A percentile compares a stretch with the other conserved stretches of the same genome.
phyloP scores from a whole-genome alignment of 1,140 invertebrate species.

The Himalopsyche phryganea region DNA sequence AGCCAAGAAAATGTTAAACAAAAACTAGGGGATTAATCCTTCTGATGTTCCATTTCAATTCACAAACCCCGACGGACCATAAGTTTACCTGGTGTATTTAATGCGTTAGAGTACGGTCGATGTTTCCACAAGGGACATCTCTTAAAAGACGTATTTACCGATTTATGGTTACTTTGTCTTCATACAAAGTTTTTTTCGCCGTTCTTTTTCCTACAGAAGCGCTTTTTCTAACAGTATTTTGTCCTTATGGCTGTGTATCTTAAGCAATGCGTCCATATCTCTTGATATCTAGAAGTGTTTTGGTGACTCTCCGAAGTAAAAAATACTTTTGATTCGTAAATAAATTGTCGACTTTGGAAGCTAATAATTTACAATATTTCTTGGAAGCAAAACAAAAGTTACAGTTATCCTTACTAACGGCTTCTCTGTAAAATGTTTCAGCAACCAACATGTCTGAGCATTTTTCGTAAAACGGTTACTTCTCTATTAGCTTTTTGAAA shows the following conservation, averaged over 20 bases:
- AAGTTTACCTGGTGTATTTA: slow-evolving; percentile 29
- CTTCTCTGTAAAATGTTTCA: no score
- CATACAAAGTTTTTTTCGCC: slow-evolving; percentile 29
- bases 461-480: no score
- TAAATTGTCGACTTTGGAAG: slow-evolving; percentile 26
- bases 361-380: slow-evolving; percentile 28
- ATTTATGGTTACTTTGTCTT: slow-evolving; percentile 36
- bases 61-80: slow-evolving; percentile 24
- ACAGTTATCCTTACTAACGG: not conserved
- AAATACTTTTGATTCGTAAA: slow-evolving; percentile 32
- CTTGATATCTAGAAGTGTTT: slow-evolving; percentile 23
- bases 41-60: slow-evolving; percentile 33
- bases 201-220: slow-evolving; percentile 12
- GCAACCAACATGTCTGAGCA: no score
- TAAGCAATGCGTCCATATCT: slow-evolving; percentile 25
- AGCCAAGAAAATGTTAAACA: slow-evolving; percentile 31
- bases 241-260: not conserved
- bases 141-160: slow-evolving; percentile 30
- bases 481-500: no score
- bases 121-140: slow-evolving; percentile 23
- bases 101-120: slow-evolving; percentile 19
- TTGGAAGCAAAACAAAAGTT: slow-evolving; percentile 1
- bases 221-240: slow-evolving; percentile 3
- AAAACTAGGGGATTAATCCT: slow-evolving; percentile 31
- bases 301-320: slow-evolving; percentile 25